Evolutionary conservation across 2,113 vertebrate species (phyloP), one percentile per base, ranked within the genome.

Genomic region (Myiozetetes cayanensis): DNA sequence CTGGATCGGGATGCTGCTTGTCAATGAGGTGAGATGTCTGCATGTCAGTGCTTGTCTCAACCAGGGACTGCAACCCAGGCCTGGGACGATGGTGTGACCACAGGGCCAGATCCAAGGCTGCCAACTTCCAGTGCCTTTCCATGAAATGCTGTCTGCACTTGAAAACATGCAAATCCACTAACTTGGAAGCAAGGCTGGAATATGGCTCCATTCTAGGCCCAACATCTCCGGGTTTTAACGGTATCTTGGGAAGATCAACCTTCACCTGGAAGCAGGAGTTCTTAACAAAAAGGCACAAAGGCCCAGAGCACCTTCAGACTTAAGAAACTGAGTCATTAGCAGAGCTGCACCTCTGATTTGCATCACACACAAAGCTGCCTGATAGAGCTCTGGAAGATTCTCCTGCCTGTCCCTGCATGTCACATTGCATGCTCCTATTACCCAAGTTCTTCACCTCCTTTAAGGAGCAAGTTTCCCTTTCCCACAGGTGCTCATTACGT

Each of bases 71-170:
- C 46, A 33, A 72, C 37, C 20, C 71, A 70, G 62, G 10, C 28
- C 28, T 37, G 16, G 70, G 43, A 65, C 49, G 23, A 5, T 2
- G 11, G 37, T 46, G 44, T 61, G 43, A 52, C 20, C 41, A 31
- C 0, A 0, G 17, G 12, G 22, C 46, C 47, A 52, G 43, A 10
- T 75, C 52, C 37, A 74, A 12, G 27, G 7, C 39, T 68, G 35
- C 27, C 63, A 87, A 0, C 17, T 78, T 81, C 37, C n/a, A 10
- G 2, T 52, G 47, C 35, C n/a, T 66, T 62, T 37, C 30, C 33
- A 25, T 30, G 31, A 80, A 91, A 91, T 44, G 9, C 41, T 59
- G 35, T 30, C 77, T 87, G 66, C 0, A 1, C 39, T 21, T 61
- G 37, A 62, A 87, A 87, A 77, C 0, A 3, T n/a, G 24, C 24